Evolutionary conservation across 2,888 invertebrate genomes (phyloP).

Genomic region (Phengaris arion): DNA sequence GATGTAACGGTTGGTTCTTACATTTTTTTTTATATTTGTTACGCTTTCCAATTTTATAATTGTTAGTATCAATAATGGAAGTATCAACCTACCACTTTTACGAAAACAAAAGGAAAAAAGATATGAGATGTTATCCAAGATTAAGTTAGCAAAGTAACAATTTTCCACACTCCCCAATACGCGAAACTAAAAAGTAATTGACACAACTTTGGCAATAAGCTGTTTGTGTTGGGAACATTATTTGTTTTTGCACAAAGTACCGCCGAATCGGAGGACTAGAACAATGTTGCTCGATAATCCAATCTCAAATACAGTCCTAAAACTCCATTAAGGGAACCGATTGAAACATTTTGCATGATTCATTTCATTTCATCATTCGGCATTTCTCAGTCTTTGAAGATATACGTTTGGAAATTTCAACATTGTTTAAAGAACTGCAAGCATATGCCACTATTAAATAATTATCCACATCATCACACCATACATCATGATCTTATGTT

Average conservation of each 20-base stretch:
- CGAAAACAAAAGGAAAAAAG: neutral
- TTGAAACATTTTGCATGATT: conserved; percentile 20
- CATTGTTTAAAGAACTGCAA: no score
- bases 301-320: conserved; percentile 23
- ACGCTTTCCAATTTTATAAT: no score
- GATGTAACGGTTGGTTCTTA: no score
- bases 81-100: no score
- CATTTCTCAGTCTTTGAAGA: no score
- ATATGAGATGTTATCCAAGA: neutral
- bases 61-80: no score
- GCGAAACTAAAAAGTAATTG: conserved; percentile 25
- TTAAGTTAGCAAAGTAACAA: conserved; percentile 8
- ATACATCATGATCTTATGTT: no score
- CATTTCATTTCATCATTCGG: no score
- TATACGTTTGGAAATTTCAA: no score
- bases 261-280: conserved; percentile 23
- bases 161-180: conserved; percentile 15
- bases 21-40: no score
- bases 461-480: no score
- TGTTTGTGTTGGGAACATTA: neutral
- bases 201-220: conserved; percentile 25
- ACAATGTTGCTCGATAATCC: conserved; percentile 26
- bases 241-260: conserved; percentile 21
- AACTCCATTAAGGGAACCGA: conserved; percentile 17
- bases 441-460: no score